phyloP scores from a whole-genome alignment of 2,113 vertebrate species.

The Scytalopus superciliaris region DNA sequence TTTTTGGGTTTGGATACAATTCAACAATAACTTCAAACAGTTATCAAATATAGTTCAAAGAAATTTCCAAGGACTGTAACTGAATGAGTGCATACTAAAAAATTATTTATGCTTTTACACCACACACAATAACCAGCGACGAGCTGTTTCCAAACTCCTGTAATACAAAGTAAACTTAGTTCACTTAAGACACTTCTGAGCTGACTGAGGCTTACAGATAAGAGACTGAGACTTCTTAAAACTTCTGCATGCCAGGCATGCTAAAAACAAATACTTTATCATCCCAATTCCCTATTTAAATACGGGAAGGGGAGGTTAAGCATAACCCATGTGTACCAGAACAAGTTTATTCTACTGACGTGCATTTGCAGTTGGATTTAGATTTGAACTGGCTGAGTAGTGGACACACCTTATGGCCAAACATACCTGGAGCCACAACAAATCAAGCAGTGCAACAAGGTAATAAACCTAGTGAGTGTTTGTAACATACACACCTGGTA shows the following conservation, averaged over 20 bases:
- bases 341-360: background rate
- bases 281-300: background rate
- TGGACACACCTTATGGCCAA: background rate
- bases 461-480: background rate
- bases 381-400: background rate
- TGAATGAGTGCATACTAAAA: background rate
- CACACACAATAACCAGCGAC: background rate
- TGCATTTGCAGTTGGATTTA: background rate
- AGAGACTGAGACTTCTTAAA: background rate
- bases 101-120: background rate
- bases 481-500: background rate
- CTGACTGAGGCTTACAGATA: background rate
- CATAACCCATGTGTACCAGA: background rate
- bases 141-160: background rate
- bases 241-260: background rate
- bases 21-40: background rate
- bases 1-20: background rate
- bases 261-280: background rate
- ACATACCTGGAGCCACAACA: background rate
- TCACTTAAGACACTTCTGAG: background rate
- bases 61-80: background rate
- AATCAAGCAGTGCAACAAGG: background rate
- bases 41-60: background rate
- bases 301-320: rapidly evolving
- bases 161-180: background rate